Percentiles rank a stretch among this genome's conserved stretches.
Evolutionary conservation across 2,113 vertebrate genomes (phyloP).

Genomic region (Litocranius walleri): DNA sequence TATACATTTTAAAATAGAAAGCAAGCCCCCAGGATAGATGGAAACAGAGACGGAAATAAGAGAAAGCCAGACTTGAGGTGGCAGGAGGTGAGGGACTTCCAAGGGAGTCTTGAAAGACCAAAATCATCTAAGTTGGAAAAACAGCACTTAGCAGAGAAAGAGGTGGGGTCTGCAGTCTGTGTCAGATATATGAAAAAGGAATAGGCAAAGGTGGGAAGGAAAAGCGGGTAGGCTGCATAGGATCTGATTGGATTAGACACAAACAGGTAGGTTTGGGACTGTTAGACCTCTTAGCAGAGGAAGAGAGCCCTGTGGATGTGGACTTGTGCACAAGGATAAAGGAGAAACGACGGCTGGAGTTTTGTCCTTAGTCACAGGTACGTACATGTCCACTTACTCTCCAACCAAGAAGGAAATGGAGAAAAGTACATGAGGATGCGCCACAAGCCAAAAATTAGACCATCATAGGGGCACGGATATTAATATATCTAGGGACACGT

Average conservation of each 20-base stretch:
- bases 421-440: neutral
- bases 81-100: neutral
- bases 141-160: neutral
- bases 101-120: neutral
- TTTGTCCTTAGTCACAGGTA: neutral
- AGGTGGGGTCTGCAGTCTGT: neutral
- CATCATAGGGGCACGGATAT: neutral
- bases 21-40: neutral
- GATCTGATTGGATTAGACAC: neutral
- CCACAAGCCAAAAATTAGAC: neutral
- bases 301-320: neutral
- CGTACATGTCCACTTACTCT: rapidly evolving
- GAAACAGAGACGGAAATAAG: neutral
- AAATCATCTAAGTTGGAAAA: neutral
- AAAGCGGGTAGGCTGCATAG: neutral
- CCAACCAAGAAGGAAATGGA: neutral
- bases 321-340: rapidly evolving
- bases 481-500: rapidly evolving
- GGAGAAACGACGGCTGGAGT: rapidly evolving
- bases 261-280: neutral
- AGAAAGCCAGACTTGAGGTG: neutral
- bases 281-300: neutral
- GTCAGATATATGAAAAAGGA: neutral
- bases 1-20: neutral
- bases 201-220: neutral